Conservation (phyloP, 1,140 invertebrate species). For the Drosophila navojoa region DNA sequence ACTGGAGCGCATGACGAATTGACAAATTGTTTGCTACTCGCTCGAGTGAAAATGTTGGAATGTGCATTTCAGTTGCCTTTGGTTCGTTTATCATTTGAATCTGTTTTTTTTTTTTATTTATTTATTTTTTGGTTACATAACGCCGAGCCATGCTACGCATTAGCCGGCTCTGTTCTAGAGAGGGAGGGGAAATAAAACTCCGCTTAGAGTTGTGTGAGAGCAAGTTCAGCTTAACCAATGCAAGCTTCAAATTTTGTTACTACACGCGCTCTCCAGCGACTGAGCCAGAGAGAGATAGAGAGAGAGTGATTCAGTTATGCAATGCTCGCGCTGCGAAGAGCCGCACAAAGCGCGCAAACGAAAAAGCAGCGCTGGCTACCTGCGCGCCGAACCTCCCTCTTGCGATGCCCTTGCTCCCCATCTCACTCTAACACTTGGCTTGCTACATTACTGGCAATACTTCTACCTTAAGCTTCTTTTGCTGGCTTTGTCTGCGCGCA, state of each 20-base stretch:
- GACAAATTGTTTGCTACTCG: conserved; percentile 40
- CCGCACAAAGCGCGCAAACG: conserved; percentile 20
- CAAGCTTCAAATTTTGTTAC: not conserved
- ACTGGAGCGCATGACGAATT: conserved; percentile 38
- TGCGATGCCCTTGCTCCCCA: not conserved
- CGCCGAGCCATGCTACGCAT: not conserved
- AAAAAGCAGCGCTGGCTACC: conserved; percentile 10
- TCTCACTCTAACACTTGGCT: not conserved
- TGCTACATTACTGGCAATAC: conserved; percentile 12
- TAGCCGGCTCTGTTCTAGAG: conserved; percentile 30
- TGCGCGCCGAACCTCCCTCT: not conserved
- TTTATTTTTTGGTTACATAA: conserved; percentile 33
- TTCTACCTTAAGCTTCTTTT: conserved; percentile 18
- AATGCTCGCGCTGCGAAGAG: conserved; percentile 29
- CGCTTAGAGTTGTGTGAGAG: not conserved
- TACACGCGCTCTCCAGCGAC: not conserved
- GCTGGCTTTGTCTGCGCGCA: conserved; percentile 45
- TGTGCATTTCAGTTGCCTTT: conserved; percentile 37
- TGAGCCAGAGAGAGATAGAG: not conserved
- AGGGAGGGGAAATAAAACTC: not conserved
- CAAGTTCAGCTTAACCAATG: conserved; percentile 3
- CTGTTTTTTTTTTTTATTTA: too few relatives aligned
- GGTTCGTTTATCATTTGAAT: conserved; percentile 1
- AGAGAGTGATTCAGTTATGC: conserved; percentile 41
- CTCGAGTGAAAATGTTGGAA: conserved; percentile 17